Evolutionary conservation across 2,888 invertebrate species (phyloP), one percentile per base, ranked within the genome.

Genomic region (Camponotus fellah): DNA sequence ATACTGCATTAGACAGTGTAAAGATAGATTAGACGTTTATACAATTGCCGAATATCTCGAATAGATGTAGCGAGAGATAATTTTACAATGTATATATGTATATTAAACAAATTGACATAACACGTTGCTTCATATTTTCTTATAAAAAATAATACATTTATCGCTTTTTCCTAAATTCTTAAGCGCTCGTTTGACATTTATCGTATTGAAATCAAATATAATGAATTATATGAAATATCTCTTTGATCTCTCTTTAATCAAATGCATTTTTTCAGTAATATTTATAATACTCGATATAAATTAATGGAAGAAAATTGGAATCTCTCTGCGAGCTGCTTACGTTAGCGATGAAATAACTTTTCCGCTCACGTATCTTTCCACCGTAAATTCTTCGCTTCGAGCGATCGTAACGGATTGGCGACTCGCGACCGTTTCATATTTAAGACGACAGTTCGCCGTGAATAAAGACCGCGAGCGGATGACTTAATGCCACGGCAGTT

Each of bases 381-480:
- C n/a, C 77, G 34, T 49, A 60, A 80, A 46, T 72, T 58, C 60
- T 34, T 49, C 26, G 26, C 12, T 79, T 72, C 60, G 37, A 58
- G 12, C 77, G 56, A 0, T 69, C 69, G 69, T 77, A 77, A 77
- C 43, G 58, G 14, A 58, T 58, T 32, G 69, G 21, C 17, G 26
- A 10, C 68, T 56, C 10, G 53, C 49, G 10, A 26, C 53, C 66
- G 26, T 72, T 60, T 9, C 49, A 60, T 60, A 72, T 80, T 80
- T 80, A 80, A 72, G 60, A 43, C 9, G 58, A 43, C 69, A 69
- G 60, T 34, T 72, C 26, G 60, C 21, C 37, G 72, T 37, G 60
- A 71, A 62, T 80, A 72, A 80, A 80, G 79, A 80, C 6, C 68
- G 43, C 72, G 72, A 26, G 46, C 58, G 40, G 46, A 26, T 26